Conservation (phyloP, 2,797 vertebrate genomes). For the Eleutherodactylus coqui region DNA sequence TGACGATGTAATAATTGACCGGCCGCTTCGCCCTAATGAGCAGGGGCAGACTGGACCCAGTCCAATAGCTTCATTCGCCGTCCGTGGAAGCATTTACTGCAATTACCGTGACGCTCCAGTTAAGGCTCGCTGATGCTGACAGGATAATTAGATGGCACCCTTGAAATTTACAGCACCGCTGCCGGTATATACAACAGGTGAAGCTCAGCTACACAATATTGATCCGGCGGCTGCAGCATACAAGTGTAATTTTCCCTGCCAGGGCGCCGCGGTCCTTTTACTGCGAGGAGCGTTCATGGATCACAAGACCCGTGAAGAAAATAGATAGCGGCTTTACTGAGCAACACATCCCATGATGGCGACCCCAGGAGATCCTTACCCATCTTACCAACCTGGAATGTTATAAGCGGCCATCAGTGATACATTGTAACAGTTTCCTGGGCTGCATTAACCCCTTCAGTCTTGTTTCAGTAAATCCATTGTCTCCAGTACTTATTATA, state of each 20-base stretch:
- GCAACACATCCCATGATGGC: background rate
- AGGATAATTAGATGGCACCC: constrained; percentile 27
- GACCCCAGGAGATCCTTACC: constrained; percentile 27
- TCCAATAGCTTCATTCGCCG: background rate
- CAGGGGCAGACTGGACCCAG: background rate
- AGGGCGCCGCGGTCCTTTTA: background rate
- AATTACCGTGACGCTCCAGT: background rate
- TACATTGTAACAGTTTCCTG: background rate
- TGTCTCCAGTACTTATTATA: no score
- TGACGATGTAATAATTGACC: background rate
- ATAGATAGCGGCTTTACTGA: constrained; percentile 17
- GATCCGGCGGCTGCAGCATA: constrained; percentile 14
- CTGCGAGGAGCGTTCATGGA: background rate
- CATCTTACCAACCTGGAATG: constrained; percentile 16
- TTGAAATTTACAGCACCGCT: background rate
- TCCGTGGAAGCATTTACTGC: background rate
- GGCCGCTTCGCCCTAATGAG: background rate
- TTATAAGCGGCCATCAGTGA: constrained; percentile 18
- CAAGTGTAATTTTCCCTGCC: constrained; percentile 2
- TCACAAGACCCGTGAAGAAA: constrained; percentile 13
- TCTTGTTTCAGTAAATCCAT: background rate
- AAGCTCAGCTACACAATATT: background rate
- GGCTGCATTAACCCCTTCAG: background rate
- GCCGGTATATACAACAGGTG: constrained; percentile 18
- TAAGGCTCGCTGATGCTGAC: constrained; percentile 1